phyloP scores from a whole-genome alignment of 2,113 vertebrate genomes.

The Hippolais icterina region DNA sequence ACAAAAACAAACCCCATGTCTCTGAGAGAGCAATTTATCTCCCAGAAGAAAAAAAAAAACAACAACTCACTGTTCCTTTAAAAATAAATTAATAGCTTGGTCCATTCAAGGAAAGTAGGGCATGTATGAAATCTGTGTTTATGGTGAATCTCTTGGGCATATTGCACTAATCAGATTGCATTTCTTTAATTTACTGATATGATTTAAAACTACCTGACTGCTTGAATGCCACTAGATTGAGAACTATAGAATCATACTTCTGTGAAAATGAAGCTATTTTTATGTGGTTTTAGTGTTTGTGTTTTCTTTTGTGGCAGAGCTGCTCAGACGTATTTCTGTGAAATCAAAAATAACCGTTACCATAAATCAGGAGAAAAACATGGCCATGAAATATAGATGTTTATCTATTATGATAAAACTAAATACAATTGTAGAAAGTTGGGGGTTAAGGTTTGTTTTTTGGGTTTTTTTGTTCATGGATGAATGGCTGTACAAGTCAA shows the following conservation, averaged over 20 bases:
- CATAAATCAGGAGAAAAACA: background rate
- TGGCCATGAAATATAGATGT: background rate
- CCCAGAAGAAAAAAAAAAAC: background rate
- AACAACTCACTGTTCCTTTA: background rate
- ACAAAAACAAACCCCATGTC: background rate
- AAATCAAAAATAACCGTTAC: background rate
- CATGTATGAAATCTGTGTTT: background rate
- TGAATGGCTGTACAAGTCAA: background rate
- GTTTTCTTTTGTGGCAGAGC: background rate
- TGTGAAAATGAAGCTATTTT: background rate
- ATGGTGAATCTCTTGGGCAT: background rate
- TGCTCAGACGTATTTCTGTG: background rate
- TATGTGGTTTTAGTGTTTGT: background rate
- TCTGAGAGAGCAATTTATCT: background rate
- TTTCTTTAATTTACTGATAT: conserved; percentile 27
- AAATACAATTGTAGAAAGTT: background rate
- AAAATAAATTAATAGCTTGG: background rate
- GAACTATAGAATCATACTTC: background rate
- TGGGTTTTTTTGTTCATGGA: background rate
- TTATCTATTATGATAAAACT: background rate
- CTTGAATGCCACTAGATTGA: background rate
- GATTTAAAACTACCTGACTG: background rate
- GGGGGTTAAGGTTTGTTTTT: background rate
- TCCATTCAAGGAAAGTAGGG: conserved; percentile 6
- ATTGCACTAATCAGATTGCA: conserved; percentile 28